A percentile compares a stretch with the other conserved stretches of the same genome.
These are phyloP conservation scores for Porites cylindrica DNA, from an alignment of 92 coral and sea anemone genomes.

Conservation along the genomic window DNA sequence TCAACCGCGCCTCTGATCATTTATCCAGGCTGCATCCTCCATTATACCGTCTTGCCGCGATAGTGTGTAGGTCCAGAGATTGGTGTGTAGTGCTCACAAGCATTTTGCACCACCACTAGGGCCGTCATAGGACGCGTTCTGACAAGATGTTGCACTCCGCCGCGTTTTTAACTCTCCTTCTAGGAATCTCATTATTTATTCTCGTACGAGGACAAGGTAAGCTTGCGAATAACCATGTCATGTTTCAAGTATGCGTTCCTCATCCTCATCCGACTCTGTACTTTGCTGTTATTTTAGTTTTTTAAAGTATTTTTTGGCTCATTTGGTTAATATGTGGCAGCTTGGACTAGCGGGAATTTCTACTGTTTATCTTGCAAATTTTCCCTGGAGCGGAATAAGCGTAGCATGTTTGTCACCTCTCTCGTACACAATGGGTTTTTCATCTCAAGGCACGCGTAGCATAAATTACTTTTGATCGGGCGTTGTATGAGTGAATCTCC, in stretches of 20 bases:
- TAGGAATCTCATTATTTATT: constrained; percentile 40
- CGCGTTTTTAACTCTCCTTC: constrained; percentile 48
- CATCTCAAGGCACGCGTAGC: constrained; percentile 8
- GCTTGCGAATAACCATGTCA: constrained; percentile 15
- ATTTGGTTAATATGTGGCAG: constrained; percentile 25
- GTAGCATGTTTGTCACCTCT: not conserved
- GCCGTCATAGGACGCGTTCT: constrained; percentile 40
- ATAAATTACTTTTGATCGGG: not conserved
- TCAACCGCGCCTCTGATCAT: constrained; percentile 44
- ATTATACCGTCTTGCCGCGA: constrained; percentile 17
- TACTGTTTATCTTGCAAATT: not conserved
- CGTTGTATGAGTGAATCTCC: not conserved
- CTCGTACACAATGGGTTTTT: constrained; percentile 39
- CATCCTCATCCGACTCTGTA: not conserved
- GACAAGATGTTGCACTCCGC: constrained; percentile 58
- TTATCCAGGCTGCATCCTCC: constrained; percentile 19
- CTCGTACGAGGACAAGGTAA: constrained; percentile 52
- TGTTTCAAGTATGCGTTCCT: constrained; percentile 10
- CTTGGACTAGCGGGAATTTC: not conserved
- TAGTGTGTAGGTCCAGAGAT: constrained; percentile 29
- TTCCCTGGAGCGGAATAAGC: not conserved
- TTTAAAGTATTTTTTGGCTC: not conserved
- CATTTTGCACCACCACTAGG: constrained; percentile 76
- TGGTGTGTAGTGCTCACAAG: constrained; percentile 75
- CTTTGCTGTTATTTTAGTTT: not conserved